Evolutionary conservation across 1,140 invertebrate genomes (phyloP).

Genomic region (Lordiphosa stackelbergi): DNA sequence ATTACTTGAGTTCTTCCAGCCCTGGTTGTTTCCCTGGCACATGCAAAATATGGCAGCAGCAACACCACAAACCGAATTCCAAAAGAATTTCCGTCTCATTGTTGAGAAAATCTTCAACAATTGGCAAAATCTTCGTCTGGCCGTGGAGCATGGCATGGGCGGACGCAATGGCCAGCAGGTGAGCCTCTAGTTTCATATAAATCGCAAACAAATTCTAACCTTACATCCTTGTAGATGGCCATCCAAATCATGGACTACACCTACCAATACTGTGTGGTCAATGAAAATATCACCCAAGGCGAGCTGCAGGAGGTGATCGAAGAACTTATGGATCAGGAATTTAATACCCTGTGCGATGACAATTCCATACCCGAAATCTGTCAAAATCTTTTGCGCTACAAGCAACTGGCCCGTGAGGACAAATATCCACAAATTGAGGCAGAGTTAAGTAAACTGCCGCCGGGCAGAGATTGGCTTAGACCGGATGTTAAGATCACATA

Average conservation of each 20-base stretch:
- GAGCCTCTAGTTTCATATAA: constrained; percentile 1
- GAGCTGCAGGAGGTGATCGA: constrained; percentile 81
- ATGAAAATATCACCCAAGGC: constrained; percentile 79
- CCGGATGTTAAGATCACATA: constrained; percentile 69
- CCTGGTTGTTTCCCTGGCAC: constrained; percentile 22
- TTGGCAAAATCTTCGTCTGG: constrained; percentile 82
- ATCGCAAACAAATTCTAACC: constrained; percentile 34
- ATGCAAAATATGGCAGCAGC: constrained; percentile 43
- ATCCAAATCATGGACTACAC: constrained; percentile 81
- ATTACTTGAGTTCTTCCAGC: constrained; percentile 13
- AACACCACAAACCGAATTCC: constrained; percentile 57
- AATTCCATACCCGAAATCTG: constrained; percentile 80
- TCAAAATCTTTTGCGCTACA: constrained; percentile 77
- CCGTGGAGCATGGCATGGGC: constrained; percentile 83
- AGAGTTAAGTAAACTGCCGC: constrained; percentile 74
- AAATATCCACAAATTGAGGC: constrained; percentile 73
- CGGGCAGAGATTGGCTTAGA: constrained; percentile 75
- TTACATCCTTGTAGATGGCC: constrained; percentile 77
- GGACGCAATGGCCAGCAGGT: constrained; percentile 82
- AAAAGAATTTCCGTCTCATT: constrained; percentile 78
- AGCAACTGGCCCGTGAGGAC: constrained; percentile 74
- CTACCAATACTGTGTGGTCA: constrained; percentile 80
- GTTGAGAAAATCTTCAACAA: constrained; percentile 82
- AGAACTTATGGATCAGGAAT: constrained; percentile 83
- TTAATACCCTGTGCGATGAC: constrained; percentile 82